Base-by-base conservation (phyloP, 2,797 vertebrate genomes). In the Toxotes lorentzi region DNA sequence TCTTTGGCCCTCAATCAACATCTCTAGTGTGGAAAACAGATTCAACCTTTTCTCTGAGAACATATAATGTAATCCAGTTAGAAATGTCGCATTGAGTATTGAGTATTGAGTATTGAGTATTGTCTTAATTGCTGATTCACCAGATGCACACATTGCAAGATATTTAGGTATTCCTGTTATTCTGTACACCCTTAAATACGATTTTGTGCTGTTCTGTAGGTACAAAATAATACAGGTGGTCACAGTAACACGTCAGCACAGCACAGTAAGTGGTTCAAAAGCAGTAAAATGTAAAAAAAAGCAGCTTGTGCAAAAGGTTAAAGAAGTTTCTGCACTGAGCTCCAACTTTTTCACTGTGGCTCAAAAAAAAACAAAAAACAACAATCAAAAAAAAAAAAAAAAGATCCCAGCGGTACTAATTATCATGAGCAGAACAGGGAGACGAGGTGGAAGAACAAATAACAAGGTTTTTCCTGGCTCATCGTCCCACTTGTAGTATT, bases 201-300 rank as follows among this genome's bases (percentile, higher is more conserved):
- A 23, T 24, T 69, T 58, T 67, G 59, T 67, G 51, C 41, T 34
- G 59, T 61, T 74, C 10, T 19, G 17, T 59, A 41, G 2, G 41
- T 38, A 71, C 59, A 40, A 62, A 69, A 61, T 65, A 54, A 60
- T 66, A 70, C 8, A 32, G 45, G 68, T 74, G 81, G 68, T 71
- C 76, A 78, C 10, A 59, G 69, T 64, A 79, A 78, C 57, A 68
- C 19, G 53, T 67, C 40, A 30, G 27, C 27, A 16, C 67, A 79
- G 65, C 61, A 47, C 58, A 77, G 34, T 80, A 82, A 81, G 56
- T 67, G 79, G 47, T 60, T 81, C 74, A 61, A 45, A 51, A 48
- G 57, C 57, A 9, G n/a, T 78, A 60, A 86, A 91, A 83, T 78
- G n/a, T n/a, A n/a, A n/a, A n/a, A n/a, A 50, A 83, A 88, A 86